Base-by-base conservation (phyloP, 23 tunicate genomes). In the Ascidia mentula region DNA sequence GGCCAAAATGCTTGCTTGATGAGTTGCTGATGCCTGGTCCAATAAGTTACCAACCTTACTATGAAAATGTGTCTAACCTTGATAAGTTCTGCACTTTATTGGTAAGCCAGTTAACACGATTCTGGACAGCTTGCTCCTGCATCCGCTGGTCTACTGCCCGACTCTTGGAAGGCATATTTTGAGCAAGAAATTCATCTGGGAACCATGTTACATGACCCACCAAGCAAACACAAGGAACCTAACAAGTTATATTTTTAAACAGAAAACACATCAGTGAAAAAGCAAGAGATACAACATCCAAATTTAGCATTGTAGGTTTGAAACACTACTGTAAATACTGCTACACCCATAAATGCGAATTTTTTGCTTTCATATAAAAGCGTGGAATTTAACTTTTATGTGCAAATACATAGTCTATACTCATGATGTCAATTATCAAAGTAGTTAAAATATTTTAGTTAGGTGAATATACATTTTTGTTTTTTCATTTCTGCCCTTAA, bases 171-270 rank as follows among this genome's bases (percentile, higher is more conserved):
- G 86, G 88, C 74, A 83, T 69, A 5, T 84, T 76, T 6, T 61
- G 18, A 9, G 77, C 77, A 20, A 93, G 74, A 88, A 87, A 93
- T n/a, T 76, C 80, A 72, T 87, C 89, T 22, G 84, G 82, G 34
- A 88, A 88, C 88, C 91, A 79, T 20, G 88, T 84, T n/a, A 88
- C 98, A 74, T 85, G 92, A 37, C 98, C 91, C 72, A 75, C 34
- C 42, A 93, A 70, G 40, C 60, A 73, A 40, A 93, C 87, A 59
- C 98, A 84, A n/a, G 98, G 98, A 0, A 89, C 73, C 95, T 89
- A 38, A 74, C 45, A 53, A 9, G 2, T 1, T 5, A 53, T 20
- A 1, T 53, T 53, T 6, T 53, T 53, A n/a, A n/a, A n/a, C n/a
- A n/a, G n/a, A n/a, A n/a, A n/a, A n/a, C n/a, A n/a, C n/a, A n/a